phyloP scores from a whole-genome alignment of 2,113 vertebrate species.

The Hypocryptadius cinnamomeus region DNA sequence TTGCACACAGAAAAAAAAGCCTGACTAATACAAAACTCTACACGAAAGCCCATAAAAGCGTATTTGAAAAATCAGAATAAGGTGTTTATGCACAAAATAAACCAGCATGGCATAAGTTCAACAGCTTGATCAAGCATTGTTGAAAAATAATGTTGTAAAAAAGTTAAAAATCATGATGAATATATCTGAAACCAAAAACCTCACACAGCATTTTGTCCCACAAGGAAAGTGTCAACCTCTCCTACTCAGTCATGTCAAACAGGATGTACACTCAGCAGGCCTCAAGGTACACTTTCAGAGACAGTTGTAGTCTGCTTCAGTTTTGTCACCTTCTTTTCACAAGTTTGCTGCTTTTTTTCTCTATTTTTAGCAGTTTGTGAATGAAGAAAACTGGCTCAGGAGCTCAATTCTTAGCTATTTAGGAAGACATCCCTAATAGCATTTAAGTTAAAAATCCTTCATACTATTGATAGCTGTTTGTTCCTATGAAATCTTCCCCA shows the following conservation, averaged over 20 bases:
- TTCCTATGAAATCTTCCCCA: neutral
- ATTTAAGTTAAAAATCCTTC: neutral
- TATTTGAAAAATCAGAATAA: neutral
- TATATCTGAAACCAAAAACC: neutral
- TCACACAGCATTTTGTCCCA: neutral
- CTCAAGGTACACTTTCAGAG: slow-evolving; percentile 12
- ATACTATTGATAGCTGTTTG: neutral
- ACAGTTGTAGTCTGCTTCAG: slow-evolving; percentile 43
- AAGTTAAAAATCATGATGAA: neutral
- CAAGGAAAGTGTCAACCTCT: slow-evolving; percentile 60
- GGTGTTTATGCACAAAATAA: neutral
- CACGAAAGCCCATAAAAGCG: neutral
- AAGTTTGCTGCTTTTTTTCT: neutral
- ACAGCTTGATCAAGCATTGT: neutral
- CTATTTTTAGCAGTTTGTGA: neutral
- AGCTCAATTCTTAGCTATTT: neutral
- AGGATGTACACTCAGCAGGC: slow-evolving; percentile 59
- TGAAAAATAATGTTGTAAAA: neutral
- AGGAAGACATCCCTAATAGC: neutral
- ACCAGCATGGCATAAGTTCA: neutral
- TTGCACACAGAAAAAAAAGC: neutral
- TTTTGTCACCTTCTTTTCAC: slow-evolving; percentile 16
- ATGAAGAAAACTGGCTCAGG: neutral
- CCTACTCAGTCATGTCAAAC: slow-evolving; percentile 73
- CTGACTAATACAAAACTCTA: neutral